These are phyloP conservation scores for Tanytarsus gracilentus DNA, from an alignment of 2,888 invertebrate species.

Conservation along the genomic window DNA sequence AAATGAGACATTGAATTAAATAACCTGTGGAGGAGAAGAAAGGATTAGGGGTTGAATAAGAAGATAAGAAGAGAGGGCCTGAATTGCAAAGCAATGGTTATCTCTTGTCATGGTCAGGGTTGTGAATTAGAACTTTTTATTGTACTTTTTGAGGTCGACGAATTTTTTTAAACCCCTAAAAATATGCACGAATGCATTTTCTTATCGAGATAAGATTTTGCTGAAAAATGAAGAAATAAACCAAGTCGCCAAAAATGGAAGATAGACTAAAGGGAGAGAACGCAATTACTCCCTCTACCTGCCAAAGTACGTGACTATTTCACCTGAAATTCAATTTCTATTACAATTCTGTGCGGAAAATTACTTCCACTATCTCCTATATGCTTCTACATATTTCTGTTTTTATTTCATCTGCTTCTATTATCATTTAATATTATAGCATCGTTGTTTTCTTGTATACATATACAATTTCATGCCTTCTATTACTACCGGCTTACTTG, in stretches of 20 bases:
- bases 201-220: neutral
- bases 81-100: conserved; percentile 28
- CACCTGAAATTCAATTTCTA: conserved; percentile 29
- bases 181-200: neutral
- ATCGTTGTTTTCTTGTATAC: too few species aligned
- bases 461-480: too few species aligned
- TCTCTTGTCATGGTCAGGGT: neutral
- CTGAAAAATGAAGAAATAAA: conserved; percentile 1
- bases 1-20: conserved; percentile 14
- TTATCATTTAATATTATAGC: conserved; percentile 25
- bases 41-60: too few species aligned
- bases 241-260: neutral
- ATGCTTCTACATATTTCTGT: conserved; percentile 22
- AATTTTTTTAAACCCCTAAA: neutral
- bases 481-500: too few species aligned
- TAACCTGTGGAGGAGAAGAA: conserved; percentile 3
- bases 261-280: neutral
- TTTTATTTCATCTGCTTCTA: conserved; percentile 28
- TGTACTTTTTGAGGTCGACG: neutral
- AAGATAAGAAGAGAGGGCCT: too few species aligned
- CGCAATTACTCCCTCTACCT: neutral
- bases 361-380: conserved; percentile 27
- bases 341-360: neutral
- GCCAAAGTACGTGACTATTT: conserved; percentile 26
- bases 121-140: neutral